Conservation (phyloP, 1,140 invertebrate species). For the Tetramorium alpestre region DNA sequence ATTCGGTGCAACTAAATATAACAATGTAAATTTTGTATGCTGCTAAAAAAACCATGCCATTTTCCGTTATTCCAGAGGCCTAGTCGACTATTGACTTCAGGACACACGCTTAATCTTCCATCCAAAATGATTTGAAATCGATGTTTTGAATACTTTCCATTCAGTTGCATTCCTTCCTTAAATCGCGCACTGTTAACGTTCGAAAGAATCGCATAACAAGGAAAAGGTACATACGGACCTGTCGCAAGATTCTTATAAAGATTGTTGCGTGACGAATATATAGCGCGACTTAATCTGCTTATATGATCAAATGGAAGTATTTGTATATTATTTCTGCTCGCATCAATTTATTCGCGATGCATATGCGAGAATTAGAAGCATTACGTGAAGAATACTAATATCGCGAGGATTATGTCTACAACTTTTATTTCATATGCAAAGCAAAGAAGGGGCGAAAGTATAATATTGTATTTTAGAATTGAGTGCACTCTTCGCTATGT, state of each 20-base stretch:
- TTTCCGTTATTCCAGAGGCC: slow-evolving; percentile 62
- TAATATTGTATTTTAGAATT: slow-evolving; percentile 11
- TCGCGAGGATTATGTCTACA: not conserved
- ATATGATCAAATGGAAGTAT: slow-evolving; percentile 1
- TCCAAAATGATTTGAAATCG: slow-evolving; percentile 49
- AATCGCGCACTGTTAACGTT: slow-evolving; percentile 18
- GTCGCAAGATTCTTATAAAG: not conserved
- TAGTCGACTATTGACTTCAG: slow-evolving; percentile 70
- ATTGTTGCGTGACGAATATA: not conserved
- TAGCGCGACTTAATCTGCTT: slow-evolving; percentile 7
- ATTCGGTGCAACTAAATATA: slow-evolving; percentile 23
- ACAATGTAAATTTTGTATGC: not conserved
- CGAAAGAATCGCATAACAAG: slow-evolving; percentile 5
- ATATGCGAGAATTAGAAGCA: not conserved
- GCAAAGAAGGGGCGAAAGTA: not conserved
- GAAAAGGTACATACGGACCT: not conserved
- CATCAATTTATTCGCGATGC: not conserved
- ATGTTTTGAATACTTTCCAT: slow-evolving; percentile 55
- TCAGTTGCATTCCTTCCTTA: slow-evolving; percentile 66
- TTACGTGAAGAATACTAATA: not conserved
- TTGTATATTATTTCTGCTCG: not conserved
- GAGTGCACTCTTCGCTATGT: slow-evolving; percentile 24
- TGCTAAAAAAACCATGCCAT: slow-evolving; percentile 25
- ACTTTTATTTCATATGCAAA: slow-evolving; percentile 6
- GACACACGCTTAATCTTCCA: slow-evolving; percentile 65